Evolutionary conservation across 2,113 vertebrate species (phyloP).

Genomic region (Odontesthes bonariensis): DNA sequence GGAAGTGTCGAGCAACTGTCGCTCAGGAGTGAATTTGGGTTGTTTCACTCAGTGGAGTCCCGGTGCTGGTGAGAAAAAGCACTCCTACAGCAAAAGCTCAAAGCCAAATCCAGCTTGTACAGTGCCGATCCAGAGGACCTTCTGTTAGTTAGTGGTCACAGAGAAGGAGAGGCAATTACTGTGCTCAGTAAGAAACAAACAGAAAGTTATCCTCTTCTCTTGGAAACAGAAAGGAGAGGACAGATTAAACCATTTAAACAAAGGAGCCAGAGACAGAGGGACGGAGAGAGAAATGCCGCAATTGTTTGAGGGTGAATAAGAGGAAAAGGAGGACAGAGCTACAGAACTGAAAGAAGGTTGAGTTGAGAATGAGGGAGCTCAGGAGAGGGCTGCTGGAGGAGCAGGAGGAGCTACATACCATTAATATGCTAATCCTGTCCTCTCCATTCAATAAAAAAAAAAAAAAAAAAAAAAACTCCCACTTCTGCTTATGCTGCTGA

Average conservation of each 20-base stretch:
- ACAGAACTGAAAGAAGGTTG: conserved; percentile 64
- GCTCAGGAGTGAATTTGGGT: conserved; percentile 30
- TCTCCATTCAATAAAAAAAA: conserved; percentile 36
- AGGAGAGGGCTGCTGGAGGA: conserved; percentile 39
- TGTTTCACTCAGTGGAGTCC: conserved; percentile 27
- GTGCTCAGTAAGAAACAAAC: conserved; percentile 31
- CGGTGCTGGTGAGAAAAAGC: conserved; percentile 12
- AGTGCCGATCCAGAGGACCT: conserved; percentile 19
- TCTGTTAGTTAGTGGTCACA: conserved; percentile 21
- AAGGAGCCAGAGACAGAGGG: conserved; percentile 38
- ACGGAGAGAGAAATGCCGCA: conserved; percentile 41
- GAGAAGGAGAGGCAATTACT: conserved; percentile 34
- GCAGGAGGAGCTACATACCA: conserved; percentile 68
- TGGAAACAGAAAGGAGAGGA: conserved; percentile 55
- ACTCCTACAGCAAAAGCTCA: conserved; percentile 19
- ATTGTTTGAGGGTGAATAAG: conserved; percentile 72
- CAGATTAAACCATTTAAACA: conserved; percentile 43
- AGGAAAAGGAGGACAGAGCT: conserved; percentile 69
- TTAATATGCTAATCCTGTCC: conserved; percentile 75
- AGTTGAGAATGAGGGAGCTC: conserved; percentile 54
- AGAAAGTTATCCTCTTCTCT: conserved; percentile 60
- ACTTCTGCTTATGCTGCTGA: conserved; percentile 43
- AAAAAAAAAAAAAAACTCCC: conserved; percentile 38
- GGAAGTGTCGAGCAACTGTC: conserved; percentile 50
- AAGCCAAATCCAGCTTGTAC: conserved; percentile 32